phyloP scores from a whole-genome alignment of 2,113 vertebrate species.

The Rhodinocichla rosea region DNA sequence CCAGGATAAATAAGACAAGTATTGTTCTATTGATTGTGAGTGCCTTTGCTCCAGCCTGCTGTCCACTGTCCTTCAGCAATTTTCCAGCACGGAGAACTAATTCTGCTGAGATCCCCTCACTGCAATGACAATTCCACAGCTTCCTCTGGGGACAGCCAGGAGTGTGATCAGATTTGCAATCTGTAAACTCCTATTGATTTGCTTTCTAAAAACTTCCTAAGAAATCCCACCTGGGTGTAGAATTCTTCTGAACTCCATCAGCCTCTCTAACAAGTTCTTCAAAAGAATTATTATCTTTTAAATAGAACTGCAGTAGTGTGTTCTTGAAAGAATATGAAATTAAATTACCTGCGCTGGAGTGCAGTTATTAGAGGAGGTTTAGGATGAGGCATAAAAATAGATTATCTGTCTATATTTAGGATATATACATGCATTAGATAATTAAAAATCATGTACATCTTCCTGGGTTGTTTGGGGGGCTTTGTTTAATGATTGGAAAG shows the following conservation, averaged over 20 bases:
- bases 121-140: not conserved
- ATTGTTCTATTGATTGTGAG: not conserved
- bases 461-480: not conserved
- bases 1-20: not conserved
- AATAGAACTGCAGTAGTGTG: not conserved
- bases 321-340: not conserved
- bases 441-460: not conserved
- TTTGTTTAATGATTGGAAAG: not conserved
- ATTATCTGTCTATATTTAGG: not conserved
- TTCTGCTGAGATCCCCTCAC: not conserved
- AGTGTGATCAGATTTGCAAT: constrained; percentile 28
- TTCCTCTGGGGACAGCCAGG: not conserved
- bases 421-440: not conserved
- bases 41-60: not conserved
- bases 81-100: not conserved
- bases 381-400: not conserved
- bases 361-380: not conserved
- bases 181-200: constrained; percentile 14
- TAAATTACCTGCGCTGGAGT: not conserved
- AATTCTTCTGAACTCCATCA: not conserved
- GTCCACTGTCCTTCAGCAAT: not conserved
- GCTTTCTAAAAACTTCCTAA: constrained; percentile 30
- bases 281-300: constrained; percentile 1
- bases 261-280: not conserved
- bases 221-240: not conserved